Conservation (phyloP, 2,113 vertebrate genomes). For the Gallinago media region DNA sequence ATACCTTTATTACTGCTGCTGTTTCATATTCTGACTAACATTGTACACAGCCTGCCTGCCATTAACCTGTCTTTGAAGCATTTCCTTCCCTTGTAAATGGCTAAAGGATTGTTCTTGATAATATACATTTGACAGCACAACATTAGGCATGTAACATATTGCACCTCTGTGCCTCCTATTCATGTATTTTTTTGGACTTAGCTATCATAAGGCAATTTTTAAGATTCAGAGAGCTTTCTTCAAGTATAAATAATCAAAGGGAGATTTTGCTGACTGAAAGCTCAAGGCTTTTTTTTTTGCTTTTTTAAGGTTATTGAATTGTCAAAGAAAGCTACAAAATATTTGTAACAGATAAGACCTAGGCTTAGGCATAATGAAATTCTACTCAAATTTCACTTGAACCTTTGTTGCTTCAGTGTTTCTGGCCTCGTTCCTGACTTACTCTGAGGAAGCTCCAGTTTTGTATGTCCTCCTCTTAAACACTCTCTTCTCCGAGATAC, state of each 20-base stretch:
- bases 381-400: background rate
- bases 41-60: background rate
- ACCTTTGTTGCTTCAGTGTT: background rate
- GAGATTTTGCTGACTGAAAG: background rate
- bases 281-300: background rate
- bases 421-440: background rate
- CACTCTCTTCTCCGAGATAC: background rate
- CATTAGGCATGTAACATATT: conserved; percentile 15
- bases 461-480: background rate
- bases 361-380: background rate
- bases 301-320: background rate
- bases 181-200: background rate
- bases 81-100: conserved; percentile 11
- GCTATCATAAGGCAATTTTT: conserved; percentile 6
- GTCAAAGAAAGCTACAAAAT: conserved; percentile 7
- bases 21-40: conserved; percentile 20
- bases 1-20: background rate
- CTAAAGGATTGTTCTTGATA: conserved; percentile 5
- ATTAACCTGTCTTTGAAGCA: conserved; percentile 24
- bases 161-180: background rate
- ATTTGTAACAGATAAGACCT: background rate
- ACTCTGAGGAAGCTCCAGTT: background rate
- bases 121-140: conserved; percentile 21
- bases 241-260: background rate
- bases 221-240: conserved; percentile 10